Evolutionary conservation across 2,113 vertebrate species (phyloP), one percentile per base, ranked within the genome.

Genomic region (Thomomys bottae): DNA sequence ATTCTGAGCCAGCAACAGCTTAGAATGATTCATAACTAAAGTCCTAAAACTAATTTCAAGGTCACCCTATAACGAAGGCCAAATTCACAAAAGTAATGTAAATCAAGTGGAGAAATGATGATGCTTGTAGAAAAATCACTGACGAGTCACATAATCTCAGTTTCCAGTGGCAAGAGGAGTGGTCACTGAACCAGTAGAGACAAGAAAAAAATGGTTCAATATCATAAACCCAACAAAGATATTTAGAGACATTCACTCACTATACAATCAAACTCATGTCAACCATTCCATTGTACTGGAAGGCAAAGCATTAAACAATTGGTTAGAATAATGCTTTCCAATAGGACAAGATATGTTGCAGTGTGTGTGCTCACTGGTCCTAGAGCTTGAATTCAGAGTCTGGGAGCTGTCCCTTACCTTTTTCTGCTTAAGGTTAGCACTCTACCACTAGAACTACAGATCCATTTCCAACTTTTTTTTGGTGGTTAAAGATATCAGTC

Each of bases 1-100:
- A 24, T 81, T 94, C 54, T 68, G 68, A 89, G 68, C 40, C 87
- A 78, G 92, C 82, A 92, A 49, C 68, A 63, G 8, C 18, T 54
- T 15, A 61, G 49, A 76, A 88, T 73, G 68, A 78, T 89, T 85
- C 40, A 54, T 12, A 36, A 78, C 85, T 61, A 84, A 88, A 84
- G 38, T 73, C 17, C 71, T 76, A n/a, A 88, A 59, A 54, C 5
- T 59, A 92, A 79, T n/a, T n/a, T 83, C 40, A 79, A 93, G 72
- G 63, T 76, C 75, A 79, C 85, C 73, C 89, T 93, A 76, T 76
- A 20, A 15, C 20, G 67, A 90, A 30, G 54, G 30, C 28, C 63
- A 54, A 45, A 66, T 7, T 71, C 38, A 21, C 14, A 70, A 76
- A 67, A 88, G 83, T 71, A 92, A 83, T 61, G 23, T 18, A 24